Evolutionary conservation across 2,113 vertebrate genomes (phyloP).

Genomic region (Petrocephalus zakoni): DNA sequence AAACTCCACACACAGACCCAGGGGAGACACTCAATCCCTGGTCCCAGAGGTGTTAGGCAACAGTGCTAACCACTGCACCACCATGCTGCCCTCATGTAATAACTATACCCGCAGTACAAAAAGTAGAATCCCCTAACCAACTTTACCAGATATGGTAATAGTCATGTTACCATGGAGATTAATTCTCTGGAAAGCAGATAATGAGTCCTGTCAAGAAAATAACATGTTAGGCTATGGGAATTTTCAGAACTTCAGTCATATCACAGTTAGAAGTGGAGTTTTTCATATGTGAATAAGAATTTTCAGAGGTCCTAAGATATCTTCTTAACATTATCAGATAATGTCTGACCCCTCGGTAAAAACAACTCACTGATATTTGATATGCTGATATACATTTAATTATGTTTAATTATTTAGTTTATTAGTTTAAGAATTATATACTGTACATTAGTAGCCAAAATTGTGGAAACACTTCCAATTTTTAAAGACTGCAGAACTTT

Average conservation of each 20-base stretch:
- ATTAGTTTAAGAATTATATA: background rate
- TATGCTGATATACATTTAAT: background rate
- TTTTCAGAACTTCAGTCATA: background rate
- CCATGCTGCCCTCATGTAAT: constrained; percentile 51
- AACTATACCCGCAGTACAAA: constrained; percentile 55
- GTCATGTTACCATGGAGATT: constrained; percentile 47
- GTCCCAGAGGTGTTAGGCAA: no score
- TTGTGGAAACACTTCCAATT: no score
- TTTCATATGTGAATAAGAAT: background rate
- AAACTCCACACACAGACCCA: background rate
- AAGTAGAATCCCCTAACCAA: constrained; percentile 58
- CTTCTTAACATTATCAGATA: background rate
- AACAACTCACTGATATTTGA: background rate
- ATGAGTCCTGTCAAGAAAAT: constrained; percentile 38
- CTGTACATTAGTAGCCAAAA: background rate
- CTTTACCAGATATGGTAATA: constrained; percentile 51
- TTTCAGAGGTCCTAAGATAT: background rate
- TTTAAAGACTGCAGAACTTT: no score
- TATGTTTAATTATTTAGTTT: no score
- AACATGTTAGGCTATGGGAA: constrained; percentile 29
- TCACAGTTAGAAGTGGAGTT: background rate
- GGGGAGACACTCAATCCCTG: no score
- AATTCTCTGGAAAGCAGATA: constrained; percentile 48
- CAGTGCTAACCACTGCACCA: background rate
- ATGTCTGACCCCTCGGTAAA: background rate